These are phyloP conservation scores for Hydrolagus affinis DNA, from an alignment of 2,113 vertebrate species.

Conservation along the genomic window DNA sequence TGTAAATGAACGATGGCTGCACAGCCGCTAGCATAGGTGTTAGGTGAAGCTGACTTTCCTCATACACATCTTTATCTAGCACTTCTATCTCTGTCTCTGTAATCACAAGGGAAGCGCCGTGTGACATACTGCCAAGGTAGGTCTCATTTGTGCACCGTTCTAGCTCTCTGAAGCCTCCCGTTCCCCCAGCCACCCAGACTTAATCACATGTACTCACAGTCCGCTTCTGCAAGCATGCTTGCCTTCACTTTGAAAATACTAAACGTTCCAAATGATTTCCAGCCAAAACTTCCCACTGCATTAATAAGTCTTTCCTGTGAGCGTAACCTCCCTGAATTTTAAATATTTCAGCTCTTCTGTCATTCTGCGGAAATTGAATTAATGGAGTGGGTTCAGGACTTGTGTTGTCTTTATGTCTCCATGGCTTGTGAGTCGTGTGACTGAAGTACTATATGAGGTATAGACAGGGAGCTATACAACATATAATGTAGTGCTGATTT, in stretches of 20 bases:
- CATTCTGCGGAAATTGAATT: not conserved
- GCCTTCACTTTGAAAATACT: conserved; percentile 4
- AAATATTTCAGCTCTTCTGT: not conserved
- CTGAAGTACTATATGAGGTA: not conserved
- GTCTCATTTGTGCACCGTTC: conserved; percentile 52
- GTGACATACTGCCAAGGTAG: conserved; percentile 99
- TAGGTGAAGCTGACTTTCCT: conserved; percentile 47
- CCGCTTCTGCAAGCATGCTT: conserved; percentile 15
- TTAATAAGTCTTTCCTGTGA: conserved; percentile 5
- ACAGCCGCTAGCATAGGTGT: conserved; percentile 39
- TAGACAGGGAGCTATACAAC: conserved; percentile 13
- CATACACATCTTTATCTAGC: conserved; percentile 63
- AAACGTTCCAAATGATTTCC: not conserved
- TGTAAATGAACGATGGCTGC: conserved; percentile 26
- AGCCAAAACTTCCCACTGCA: not conserved
- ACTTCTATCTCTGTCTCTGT: conserved; percentile 89
- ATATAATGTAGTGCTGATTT: not conserved
- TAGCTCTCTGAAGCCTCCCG: conserved; percentile 54
- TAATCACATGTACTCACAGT: conserved; percentile 25
- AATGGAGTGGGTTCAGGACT: not conserved
- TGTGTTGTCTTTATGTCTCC: not conserved
- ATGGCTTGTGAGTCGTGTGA: conserved; percentile 17
- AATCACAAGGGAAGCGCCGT: conserved; percentile 89
- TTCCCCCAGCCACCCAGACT: conserved; percentile 41
- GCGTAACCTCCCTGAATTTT: not conserved